phyloP scores from a whole-genome alignment of 2,113 vertebrate species.

The Pyrgilauda ruficollis region DNA sequence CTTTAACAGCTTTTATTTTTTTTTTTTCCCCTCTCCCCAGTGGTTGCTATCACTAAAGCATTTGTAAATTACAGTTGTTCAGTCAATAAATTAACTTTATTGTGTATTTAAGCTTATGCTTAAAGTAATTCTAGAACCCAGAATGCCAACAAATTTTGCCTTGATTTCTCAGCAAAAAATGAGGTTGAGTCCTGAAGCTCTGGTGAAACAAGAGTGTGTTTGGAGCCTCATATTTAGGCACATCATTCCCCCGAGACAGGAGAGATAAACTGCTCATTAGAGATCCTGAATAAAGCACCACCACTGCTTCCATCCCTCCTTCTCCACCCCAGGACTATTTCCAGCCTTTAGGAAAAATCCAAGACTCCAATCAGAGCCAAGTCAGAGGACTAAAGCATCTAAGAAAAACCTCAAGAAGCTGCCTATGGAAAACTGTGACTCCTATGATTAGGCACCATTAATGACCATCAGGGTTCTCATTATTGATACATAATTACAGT shows the following conservation, averaged over 20 bases:
- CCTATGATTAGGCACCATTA: not conserved
- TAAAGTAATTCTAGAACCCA: not conserved
- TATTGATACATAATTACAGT: not conserved
- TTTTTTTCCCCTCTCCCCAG: not conserved
- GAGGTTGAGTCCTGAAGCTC: not conserved
- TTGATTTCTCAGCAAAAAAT: not conserved
- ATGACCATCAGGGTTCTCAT: not conserved
- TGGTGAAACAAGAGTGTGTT: not conserved
- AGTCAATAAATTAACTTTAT: slow-evolving; percentile 20
- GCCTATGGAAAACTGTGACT: not conserved
- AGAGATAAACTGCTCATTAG: not conserved
- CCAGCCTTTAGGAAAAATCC: not conserved
- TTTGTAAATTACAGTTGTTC: slow-evolving; percentile 8
- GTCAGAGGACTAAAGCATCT: not conserved
- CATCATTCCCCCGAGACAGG: not conserved
- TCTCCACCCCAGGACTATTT: not conserved
- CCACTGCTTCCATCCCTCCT: not conserved
- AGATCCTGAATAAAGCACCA: not conserved
- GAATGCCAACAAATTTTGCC: not conserved
- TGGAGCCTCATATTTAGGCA: not conserved
- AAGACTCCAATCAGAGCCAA: not conserved
- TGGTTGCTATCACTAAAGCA: not conserved
- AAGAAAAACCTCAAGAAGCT: not conserved
- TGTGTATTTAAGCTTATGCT: slow-evolving; percentile 24
- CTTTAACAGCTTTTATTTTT: not conserved